Base-by-base conservation (phyloP, 37 sponge, comb jelly and placozoan genomes). In the Oscarella lobularis region DNA sequence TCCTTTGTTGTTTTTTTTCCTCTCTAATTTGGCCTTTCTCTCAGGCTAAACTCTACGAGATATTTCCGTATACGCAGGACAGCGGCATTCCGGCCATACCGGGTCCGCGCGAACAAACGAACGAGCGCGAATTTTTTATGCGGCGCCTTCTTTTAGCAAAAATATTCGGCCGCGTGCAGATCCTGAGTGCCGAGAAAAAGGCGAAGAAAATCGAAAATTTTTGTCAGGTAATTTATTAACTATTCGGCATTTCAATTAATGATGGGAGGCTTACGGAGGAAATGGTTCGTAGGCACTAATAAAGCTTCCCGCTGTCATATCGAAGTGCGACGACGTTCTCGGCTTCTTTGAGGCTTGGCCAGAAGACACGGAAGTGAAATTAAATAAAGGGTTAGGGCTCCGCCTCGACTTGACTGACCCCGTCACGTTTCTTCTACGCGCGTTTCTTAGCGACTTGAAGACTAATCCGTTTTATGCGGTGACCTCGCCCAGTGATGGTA, bases 1-100 rank as follows among this genome's bases (percentile, higher is more conserved):
- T n/a, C n/a, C n/a, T n/a, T n/a, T n/a, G n/a, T n/a, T 74, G 40
- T 74, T 3, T 74, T 76, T 66, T 27, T 9, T 73, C 60, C n/a
- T n/a, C n/a, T n/a, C n/a, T n/a, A n/a, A n/a, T n/a, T n/a, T n/a
- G n/a, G n/a, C n/a, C n/a, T n/a, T n/a, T n/a, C n/a, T n/a, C n/a
- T n/a, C 20, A 48, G 60, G 60, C 60, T 48, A 48, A 48, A 20
- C 60, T 48, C 14, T 48, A 48, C 60, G 60, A 48, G 60, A 48
- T 48, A 20, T 48, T 48, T 48, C 60, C 60, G 20, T 27, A 48
- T 9, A 48, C 60, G 9, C 60, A 48, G 20, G 60, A 48, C 9
- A 48, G 60, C 60, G 20, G 20, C 9, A 9, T 48, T 48, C 60
- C 60, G 20, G 14, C 9, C 60, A 27, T 48, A 48, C 60, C 60